Base-by-base conservation (phyloP, 2,888 invertebrate species). In the Phaedon cochleariae region DNA sequence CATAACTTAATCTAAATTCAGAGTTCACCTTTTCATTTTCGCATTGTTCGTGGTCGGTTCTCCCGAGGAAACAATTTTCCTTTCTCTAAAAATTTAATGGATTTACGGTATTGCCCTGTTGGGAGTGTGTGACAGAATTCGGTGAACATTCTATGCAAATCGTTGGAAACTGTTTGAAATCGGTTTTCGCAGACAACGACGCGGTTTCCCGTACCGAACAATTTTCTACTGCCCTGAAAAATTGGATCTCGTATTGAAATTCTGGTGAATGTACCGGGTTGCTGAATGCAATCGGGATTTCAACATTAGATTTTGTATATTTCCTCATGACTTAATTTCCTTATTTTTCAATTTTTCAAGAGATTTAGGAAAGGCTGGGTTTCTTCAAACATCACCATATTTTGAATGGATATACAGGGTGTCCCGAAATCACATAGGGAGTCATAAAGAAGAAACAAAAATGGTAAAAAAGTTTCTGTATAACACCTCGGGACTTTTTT, bases 71-170 rank as follows among this genome's bases (percentile, higher is more conserved):
- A 67, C 58, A 63, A 65, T 65, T 62, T 54, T 58, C 52, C 62
- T 62, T 55, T 58, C 57, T 46, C 55, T 60, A 59, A 62, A 62
- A 67, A 64, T 54, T 55, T 55, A 67, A 64, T 64, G 59, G 54
- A 62, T 62, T 67, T 57, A 57, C 51, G 45, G 63, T 55, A 67
- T 57, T 49, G 51, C 52, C 41, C 53, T 49, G 59, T 54, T 31
- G 59, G 60, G 60, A 63, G 46, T 48, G 41, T 61, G 67, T 60
- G 67, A 57, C 52, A 48, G 67, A 29, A 59, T 67, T 63, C 63
- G 22, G 60, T 31, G 60, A 54, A 64, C 67, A 61, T 57, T 67
- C 58, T 67, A 67, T 67, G 60, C 63, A 67, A 67, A 67, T 67
- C 54, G 10, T 17, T 55, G 48, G 51, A 60, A 63, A 51, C 34